Base-by-base conservation (phyloP, 1,140 invertebrate species). In the Aporrectodea caliginosa region DNA sequence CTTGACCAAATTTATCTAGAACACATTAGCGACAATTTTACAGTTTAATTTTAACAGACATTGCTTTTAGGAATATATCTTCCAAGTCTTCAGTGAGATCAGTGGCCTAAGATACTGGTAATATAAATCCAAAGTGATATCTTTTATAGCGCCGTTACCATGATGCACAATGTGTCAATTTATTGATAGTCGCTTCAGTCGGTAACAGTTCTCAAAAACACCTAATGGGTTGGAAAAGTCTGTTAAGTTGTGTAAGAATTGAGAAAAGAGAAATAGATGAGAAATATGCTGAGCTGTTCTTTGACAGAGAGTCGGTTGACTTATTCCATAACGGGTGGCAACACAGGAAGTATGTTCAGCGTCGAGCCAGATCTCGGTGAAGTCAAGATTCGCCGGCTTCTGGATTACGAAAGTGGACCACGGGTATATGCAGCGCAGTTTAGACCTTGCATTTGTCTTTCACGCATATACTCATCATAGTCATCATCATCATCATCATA, bases 241-340 rank as follows among this genome's bases (percentile, higher is more conserved):
- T n/a, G n/a, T n/a, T n/a, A n/a, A n/a, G n/a, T n/a, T 58, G 22
- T 58, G 22, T 58, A 58, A 58, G 43, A 12, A 12, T 6, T 58
- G 43, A 58, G 22, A 12, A 12, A 58, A 58, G 43, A 12, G 22
- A 6, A 58, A 22, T 12, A 58, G 43, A 58, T 58, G 43, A 22
- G 6, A 58, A 12, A 58, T 58, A 22, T 22, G 22, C 6, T 58
- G 43, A 58, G 22, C 6, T 58, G 22, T 12, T 58, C 6, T 58
- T 58, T 58, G 6, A 22, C 35, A 98, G 96, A 95, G 86, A 97
- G 95, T 89, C 94, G 94, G 92, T 96, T 98, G 92, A 94, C 95
- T 91, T 98, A 98, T 91, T 95, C 97, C 92, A 98, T 98, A 90
- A 97, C 95, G 88, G 95, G 94, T 91, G 97, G 96, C 91, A 98